Evolutionary conservation across 2,113 vertebrate species (phyloP), one percentile per base, ranked within the genome.

Genomic region (Ramphastos sulfuratus): DNA sequence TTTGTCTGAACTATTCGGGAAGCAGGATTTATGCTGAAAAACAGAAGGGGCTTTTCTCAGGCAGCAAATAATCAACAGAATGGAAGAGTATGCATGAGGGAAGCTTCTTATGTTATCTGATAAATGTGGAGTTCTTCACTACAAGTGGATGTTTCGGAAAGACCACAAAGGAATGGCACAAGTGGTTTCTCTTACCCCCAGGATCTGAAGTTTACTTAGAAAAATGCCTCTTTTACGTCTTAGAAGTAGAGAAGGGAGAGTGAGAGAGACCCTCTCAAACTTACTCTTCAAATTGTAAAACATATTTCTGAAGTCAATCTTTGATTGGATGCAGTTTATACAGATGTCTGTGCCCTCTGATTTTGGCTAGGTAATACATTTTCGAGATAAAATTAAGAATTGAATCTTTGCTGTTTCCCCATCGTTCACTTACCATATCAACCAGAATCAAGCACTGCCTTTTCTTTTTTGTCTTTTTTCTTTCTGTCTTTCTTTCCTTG

Each of bases 1-100:
- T 97, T 97, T 98, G 98, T 98, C 98, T 98, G 98, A 98, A 98
- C 96, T 97, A 96, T 97, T 97, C 97, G 96, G 97, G 97, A 97
- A 97, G 95, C 95, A 94, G 94, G 95, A 97, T 96, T 96, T 97
- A 93, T 89, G 95, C 96, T 96, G 91, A 97, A 90, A 97, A 97
- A 93, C 89, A 93, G 96, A 96, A 96, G 97, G 93, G 92, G 92
- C 93, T 95, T 97, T 97, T 96, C 97, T 97, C 96, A 97, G 96
- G 96, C 97, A 98, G 97, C 96, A 97, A 96, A 97, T 94, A 93
- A 95, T 82, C 96, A 97, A 97, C 96, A 96, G 97, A 95, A 97
- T 95, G 95, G 94, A 95, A 97, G 93, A 94, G 87, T 77, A n/a
- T 82, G 56, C 73, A 86, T 93, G 83, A 95, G 95, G 91, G 94